Base-by-base conservation (phyloP, 1,140 invertebrate genomes). In the Spodoptera frugiperda region DNA sequence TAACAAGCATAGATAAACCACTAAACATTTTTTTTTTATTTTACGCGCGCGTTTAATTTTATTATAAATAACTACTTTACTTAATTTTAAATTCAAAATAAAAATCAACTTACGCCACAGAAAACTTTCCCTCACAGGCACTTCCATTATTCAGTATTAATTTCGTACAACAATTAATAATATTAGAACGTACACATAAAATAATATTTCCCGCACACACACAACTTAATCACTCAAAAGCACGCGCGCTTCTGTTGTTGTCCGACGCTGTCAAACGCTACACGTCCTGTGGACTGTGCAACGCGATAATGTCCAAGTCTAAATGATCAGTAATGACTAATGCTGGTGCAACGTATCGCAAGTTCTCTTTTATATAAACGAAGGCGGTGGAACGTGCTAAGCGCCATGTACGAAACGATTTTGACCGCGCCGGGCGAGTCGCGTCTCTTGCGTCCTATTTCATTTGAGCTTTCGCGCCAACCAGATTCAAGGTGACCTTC, bases 81-180 rank as follows among this genome's bases (percentile, higher is more conserved):
- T n/a, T n/a, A n/a, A n/a, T n/a, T n/a, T n/a, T n/a, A n/a, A n/a
- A n/a, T n/a, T n/a, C n/a, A n/a, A n/a, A n/a, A n/a, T n/a, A n/a
- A n/a, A n/a, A n/a, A n/a, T n/a, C n/a, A n/a, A 76, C 93, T 93
- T 85, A 94, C 93, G 87, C 76, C 89, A 90, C 59, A 94, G 87
- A 80, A 93, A 72, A 83, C 92, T 93, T 85, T 91, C 92, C 79
- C 84, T 93, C 4, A 91, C 92, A 48, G 87, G 90, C 55, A 93
- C 92, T 61, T 93, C 92, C 88, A 92, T 91, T 78, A 46, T 83
- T 49, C 65, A 30, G 33, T 61, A 39, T 54, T 70, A 39, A 33
- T 70, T 54, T 39, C 9, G 19, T 39, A 48, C 4, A 65, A 65
- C 0, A 11, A 33, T 9, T 59, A 15, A 19, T 9, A 53, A 8